Evolutionary conservation across 2,113 vertebrate species (phyloP).

Genomic region (Andinoacara biseriatus): DNA sequence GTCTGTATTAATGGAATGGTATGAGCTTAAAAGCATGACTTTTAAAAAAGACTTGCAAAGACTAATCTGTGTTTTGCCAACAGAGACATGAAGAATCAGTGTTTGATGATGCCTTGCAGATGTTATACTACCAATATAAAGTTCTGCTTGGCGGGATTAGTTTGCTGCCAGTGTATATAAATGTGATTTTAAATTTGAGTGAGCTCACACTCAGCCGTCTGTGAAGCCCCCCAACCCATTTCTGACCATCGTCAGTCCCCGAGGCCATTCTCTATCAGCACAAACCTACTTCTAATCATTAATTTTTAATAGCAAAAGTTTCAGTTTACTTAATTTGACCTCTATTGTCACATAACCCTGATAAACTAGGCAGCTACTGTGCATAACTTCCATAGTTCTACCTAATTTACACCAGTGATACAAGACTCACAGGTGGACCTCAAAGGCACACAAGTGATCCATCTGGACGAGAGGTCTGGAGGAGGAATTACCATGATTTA

Average conservation of each 20-base stretch:
- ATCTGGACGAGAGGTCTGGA: slow-evolving; percentile 46
- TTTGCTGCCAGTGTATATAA: slow-evolving; percentile 42
- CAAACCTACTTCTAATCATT: neutral
- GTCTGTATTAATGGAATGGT: neutral
- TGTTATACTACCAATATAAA: slow-evolving; percentile 43
- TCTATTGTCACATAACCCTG: neutral
- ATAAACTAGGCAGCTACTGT: neutral
- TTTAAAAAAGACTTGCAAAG: slow-evolving; percentile 23
- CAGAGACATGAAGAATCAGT: slow-evolving; percentile 31
- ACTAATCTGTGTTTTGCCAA: slow-evolving; percentile 44
- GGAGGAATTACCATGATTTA: slow-evolving; percentile 64
- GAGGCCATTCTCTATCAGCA: neutral
- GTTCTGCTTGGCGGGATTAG: slow-evolving; percentile 44
- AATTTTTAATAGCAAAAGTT: slow-evolving; percentile 3
- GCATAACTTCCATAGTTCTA: slow-evolving; percentile 31
- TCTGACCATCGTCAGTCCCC: neutral
- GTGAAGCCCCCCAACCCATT: neutral
- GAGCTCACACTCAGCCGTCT: neutral
- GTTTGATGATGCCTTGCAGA: slow-evolving; percentile 39
- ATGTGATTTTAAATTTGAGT: slow-evolving; percentile 29
- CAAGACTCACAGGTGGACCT: slow-evolving; percentile 50
- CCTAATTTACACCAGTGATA: slow-evolving; percentile 34
- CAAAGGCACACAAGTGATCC: slow-evolving; percentile 57
- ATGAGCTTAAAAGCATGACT: slow-evolving; percentile 6
- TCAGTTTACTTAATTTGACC: neutral